Evolutionary conservation across 2,797 vertebrate species (phyloP), one percentile per base, ranked within the genome.

Genomic region (Pampus argenteus): DNA sequence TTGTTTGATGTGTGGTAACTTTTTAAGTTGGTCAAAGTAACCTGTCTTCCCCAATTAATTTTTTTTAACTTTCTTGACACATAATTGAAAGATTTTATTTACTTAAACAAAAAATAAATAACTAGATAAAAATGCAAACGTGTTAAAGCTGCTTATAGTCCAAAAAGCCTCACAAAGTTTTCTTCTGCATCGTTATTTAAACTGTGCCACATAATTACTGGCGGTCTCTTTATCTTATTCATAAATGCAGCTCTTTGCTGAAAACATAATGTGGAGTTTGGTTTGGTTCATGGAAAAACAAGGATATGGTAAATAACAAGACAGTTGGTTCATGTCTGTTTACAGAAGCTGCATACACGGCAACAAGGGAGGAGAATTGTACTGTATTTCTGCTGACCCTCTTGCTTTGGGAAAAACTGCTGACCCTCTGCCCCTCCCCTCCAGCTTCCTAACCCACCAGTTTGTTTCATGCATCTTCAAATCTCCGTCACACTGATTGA

Each of bases 401-500:
- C 52, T 67, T 69, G 49, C 73, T 90, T 88, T 80, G 34, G 52
- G 57, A 72, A 69, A 85, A 90, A 86, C 61, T 86, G 82, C 87
- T 89, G 88, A 87, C 87, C 71, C 54, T 61, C 63, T 42, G 8
- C 36, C n/a, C 15, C 47, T 5, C 14, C 52, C 26, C 8, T 51
- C 34, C 44, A 38, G 58, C 56, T 81, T 77, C 68, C 55, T 31
- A 72, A 52, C 68, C 55, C 47, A 66, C 64, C 15, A 22, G 74
- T 85, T 89, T 75, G 82, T 92, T 93, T 93, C 86, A 89, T 89
- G 82, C 85, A 88, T 91, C 91, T 93, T 91, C 86, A 91, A 89
- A 89, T 83, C 83, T 91, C 83, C 71, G 87, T 91, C 89, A 89
- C 89, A 90, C 91, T 91, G 92, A 93, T 89, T 94, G 91, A 92